Conservation (phyloP, 2,888 invertebrate species). For the Mimas tiliae region DNA sequence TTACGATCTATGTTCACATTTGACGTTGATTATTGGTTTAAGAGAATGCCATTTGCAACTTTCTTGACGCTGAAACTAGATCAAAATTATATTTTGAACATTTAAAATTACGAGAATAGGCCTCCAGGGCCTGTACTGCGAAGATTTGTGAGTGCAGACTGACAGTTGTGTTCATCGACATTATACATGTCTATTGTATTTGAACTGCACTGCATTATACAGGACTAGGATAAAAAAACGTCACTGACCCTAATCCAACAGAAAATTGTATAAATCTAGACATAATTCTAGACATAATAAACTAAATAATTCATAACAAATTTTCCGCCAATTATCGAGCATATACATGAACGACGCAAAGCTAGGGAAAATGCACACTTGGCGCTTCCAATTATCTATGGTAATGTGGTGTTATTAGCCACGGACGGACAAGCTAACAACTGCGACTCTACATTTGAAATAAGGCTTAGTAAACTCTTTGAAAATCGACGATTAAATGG, state of each 20-base stretch:
- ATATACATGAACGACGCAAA: constrained; percentile 34
- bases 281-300: constrained; percentile 17
- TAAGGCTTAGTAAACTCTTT: neutral
- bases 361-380: constrained; percentile 63
- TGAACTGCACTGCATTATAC: no score
- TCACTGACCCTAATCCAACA: neutral
- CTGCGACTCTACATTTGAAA: neutral
- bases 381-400: constrained; percentile 56
- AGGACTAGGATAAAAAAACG: no score
- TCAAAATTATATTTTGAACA: no score
- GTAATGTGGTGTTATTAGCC: constrained; percentile 26
- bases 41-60: no score
- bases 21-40: no score
- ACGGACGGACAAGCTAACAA: constrained; percentile 10
- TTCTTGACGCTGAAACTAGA: no score
- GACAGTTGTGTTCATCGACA: no score
- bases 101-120: no score
- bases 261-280: constrained; percentile 19
- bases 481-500: constrained; percentile 8
- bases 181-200: no score
- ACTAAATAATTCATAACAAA: constrained; percentile 44
- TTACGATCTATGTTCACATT: no score
- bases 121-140: no score
- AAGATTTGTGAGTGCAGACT: no score
- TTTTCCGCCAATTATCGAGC: constrained; percentile 37